Evolutionary conservation across 1,140 invertebrate genomes (phyloP).

Genomic region (Lepidurus arcticus): DNA sequence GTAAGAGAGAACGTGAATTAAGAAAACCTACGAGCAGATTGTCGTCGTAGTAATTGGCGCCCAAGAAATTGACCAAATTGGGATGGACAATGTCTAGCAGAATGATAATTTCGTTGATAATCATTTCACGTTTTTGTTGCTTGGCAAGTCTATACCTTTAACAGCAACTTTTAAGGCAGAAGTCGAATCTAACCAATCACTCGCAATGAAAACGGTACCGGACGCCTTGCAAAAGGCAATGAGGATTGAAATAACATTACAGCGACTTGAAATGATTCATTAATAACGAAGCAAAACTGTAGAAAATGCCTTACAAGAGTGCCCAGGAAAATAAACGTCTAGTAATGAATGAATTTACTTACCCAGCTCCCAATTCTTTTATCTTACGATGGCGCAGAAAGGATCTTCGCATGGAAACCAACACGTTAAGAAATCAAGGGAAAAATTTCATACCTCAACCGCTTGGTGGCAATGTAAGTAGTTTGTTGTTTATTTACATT

Average conservation of each 20-base stretch:
- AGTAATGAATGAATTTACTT: slow-evolving; percentile 31
- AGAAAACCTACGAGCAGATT: slow-evolving; percentile 71
- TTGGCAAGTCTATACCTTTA: slow-evolving; percentile 92
- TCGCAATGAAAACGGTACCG: slow-evolving; percentile 86
- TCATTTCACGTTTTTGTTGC: slow-evolving; percentile 89
- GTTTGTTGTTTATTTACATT: background rate
- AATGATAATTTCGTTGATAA: slow-evolving; percentile 90
- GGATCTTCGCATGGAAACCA: slow-evolving; percentile 73
- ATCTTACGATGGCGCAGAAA: slow-evolving; percentile 70
- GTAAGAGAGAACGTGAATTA: too few species aligned
- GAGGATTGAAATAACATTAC: slow-evolving; percentile 34
- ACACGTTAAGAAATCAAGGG: too few species aligned
- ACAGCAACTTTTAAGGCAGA: slow-evolving; percentile 77
- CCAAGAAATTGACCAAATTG: slow-evolving; percentile 95
- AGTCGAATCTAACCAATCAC: slow-evolving; percentile 55
- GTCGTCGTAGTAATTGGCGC: slow-evolving; percentile 81
- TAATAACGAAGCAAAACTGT: too few species aligned
- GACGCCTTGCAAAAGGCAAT: slow-evolving; percentile 52
- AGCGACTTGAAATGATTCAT: too few species aligned
- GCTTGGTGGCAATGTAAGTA: background rate
- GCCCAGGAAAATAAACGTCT: too few species aligned
- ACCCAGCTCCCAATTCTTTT: slow-evolving; percentile 81
- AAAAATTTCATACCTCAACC: background rate
- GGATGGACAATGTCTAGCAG: slow-evolving; percentile 89
- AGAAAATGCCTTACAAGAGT: too few species aligned